Conservation (phyloP, 2,797 vertebrate genomes). For the Sphaeramia orbicularis region DNA sequence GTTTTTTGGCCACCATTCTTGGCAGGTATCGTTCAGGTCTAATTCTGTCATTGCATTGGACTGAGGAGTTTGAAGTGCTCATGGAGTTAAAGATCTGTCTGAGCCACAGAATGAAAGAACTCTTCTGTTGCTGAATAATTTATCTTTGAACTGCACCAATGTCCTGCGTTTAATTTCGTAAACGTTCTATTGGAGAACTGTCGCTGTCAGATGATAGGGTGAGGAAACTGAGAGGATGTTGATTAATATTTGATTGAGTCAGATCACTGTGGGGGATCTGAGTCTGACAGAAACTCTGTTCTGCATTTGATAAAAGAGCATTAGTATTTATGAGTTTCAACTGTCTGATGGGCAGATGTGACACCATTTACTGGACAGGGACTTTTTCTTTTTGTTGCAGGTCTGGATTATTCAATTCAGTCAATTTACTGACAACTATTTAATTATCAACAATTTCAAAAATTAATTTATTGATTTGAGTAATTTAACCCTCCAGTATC, state of each 20-base stretch:
- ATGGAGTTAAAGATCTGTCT: conserved; percentile 9
- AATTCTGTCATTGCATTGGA: conserved; percentile 4
- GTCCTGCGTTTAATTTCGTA: conserved; percentile 62
- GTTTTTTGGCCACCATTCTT: not conserved
- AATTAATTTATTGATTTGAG: too few relatives aligned
- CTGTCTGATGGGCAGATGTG: too few relatives aligned
- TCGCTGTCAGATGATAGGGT: conserved; percentile 70
- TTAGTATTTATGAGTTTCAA: not conserved
- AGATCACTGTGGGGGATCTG: conserved; percentile 28
- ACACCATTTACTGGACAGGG: too few relatives aligned
- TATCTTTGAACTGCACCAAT: conserved; percentile 32
- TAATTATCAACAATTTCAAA: too few relatives aligned
- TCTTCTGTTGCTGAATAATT: conserved; percentile 65
- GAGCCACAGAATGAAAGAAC: conserved; percentile 29
- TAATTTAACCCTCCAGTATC: too few relatives aligned
- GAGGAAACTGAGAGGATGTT: conserved; percentile 73
- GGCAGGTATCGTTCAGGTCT: conserved; percentile 23
- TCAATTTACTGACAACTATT: too few relatives aligned
- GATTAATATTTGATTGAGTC: conserved; percentile 82
- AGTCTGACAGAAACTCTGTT: not conserved
- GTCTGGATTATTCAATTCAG: too few relatives aligned
- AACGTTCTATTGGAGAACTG: conserved; percentile 47
- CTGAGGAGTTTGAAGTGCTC: not conserved
- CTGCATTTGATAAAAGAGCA: not conserved
- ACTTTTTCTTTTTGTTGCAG: too few relatives aligned